These are phyloP conservation scores for Diploscapter pachys DNA, from an alignment of 1,140 invertebrate species.

Conservation along the genomic window DNA sequence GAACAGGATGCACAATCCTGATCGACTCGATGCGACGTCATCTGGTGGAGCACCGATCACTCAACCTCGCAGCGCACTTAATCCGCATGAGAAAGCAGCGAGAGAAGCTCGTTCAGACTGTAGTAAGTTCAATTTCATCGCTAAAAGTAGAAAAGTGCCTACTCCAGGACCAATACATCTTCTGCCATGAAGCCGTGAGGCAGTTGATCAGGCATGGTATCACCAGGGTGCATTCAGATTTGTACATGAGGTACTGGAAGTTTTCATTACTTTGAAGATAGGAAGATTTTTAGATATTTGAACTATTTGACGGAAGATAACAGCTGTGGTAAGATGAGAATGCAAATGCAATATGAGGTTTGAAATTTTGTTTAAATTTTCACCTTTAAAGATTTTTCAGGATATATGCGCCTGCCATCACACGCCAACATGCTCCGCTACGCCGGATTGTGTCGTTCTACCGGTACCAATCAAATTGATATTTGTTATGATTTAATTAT, in stretches of 20 bases:
- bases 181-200: constrained; percentile 52
- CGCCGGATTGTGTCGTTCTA: constrained; percentile 23
- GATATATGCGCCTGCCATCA: constrained; percentile 48
- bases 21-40: constrained; percentile 92
- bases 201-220: constrained; percentile 55
- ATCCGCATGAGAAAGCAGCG: constrained; percentile 78
- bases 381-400: constrained; percentile 34
- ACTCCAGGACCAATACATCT: constrained; percentile 53
- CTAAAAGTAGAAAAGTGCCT: neutral
- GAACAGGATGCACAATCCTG: constrained; percentile 90
- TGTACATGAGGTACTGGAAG: neutral
- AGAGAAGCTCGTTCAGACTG: constrained; percentile 67
- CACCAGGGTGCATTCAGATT: constrained; percentile 48
- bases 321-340: constrained; percentile 41
- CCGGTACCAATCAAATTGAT: neutral
- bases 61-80: constrained; percentile 87
- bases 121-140: constrained; percentile 54
- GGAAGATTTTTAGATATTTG: constrained; percentile 43
- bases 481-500: no score
- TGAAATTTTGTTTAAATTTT: neutral
- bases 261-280: neutral
- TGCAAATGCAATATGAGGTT: constrained; percentile 52
- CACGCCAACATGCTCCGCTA: constrained; percentile 33
- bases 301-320: constrained; percentile 48
- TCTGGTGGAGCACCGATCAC: constrained; percentile 77